phyloP scores from a whole-genome alignment of 2,113 vertebrate species.

The Zapornia atra region DNA sequence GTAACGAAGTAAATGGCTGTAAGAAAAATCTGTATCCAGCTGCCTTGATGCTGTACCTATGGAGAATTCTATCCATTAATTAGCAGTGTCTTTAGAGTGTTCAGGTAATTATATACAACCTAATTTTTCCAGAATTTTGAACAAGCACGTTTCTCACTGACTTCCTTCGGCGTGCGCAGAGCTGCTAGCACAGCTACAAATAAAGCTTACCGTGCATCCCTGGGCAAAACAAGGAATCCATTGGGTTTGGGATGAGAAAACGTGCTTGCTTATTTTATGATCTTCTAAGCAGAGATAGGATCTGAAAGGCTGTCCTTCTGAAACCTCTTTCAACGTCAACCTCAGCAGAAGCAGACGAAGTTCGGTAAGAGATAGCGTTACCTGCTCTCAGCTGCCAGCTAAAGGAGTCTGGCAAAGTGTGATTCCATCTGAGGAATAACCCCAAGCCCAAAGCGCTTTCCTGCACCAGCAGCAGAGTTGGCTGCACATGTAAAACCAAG shows the following conservation, averaged over 20 bases:
- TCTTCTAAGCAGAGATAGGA: neutral
- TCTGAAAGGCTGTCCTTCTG: neutral
- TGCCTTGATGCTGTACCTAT: neutral
- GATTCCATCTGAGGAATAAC: slow-evolving; percentile 19
- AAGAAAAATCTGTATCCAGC: neutral
- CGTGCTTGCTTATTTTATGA: neutral
- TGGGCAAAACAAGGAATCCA: neutral
- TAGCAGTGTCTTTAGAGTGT: neutral
- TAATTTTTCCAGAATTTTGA: neutral
- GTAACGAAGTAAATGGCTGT: neutral
- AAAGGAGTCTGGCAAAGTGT: slow-evolving; percentile 14
- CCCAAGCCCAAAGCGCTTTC: neutral
- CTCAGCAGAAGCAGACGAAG: neutral
- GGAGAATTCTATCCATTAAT: slow-evolving; percentile 32
- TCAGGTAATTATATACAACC: slow-evolving; percentile 26
- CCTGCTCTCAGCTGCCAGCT: slow-evolving; percentile 15
- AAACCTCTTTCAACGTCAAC: neutral
- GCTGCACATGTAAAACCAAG: neutral
- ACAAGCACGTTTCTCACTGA: neutral
- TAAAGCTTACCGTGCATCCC: neutral
- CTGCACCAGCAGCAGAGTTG: neutral
- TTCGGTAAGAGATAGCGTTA: neutral
- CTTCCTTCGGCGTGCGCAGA: neutral
- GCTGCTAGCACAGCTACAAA: neutral
- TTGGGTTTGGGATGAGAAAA: neutral